These are phyloP conservation scores for Dicerorhinus sumatrensis DNA, from an alignment of 2,113 vertebrate genomes.

Conservation along the genomic window DNA sequence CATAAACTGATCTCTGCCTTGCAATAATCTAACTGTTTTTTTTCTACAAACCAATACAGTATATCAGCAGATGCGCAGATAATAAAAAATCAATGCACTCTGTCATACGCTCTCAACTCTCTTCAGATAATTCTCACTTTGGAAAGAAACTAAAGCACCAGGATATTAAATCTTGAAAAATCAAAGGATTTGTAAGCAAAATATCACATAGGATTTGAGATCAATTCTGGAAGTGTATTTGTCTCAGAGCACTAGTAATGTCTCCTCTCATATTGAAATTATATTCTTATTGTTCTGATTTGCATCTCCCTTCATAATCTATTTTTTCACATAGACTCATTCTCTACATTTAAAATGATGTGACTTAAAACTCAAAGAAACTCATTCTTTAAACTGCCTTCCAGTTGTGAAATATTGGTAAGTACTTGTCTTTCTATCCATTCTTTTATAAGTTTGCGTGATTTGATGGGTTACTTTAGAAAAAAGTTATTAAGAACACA, in stretches of 20 bases:
- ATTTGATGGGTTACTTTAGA: neutral
- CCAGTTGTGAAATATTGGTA: neutral
- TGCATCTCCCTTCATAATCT: constrained; percentile 28
- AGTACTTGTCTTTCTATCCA: neutral
- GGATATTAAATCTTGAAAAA: constrained; percentile 7
- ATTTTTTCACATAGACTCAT: neutral
- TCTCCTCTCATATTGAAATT: neutral
- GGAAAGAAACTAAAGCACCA: neutral
- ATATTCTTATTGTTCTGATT: constrained; percentile 25
- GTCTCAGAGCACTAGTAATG: neutral
- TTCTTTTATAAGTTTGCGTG: constrained; percentile 17
- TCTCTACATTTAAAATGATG: neutral
- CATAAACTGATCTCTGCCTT: constrained; percentile 52
- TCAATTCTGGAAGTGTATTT: constrained; percentile 23
- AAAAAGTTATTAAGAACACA: constrained; percentile 2
- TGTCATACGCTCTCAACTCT: neutral
- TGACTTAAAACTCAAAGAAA: constrained; percentile 5
- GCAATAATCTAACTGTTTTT: constrained; percentile 53
- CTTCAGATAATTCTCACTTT: constrained; percentile 47
- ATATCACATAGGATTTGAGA: neutral
- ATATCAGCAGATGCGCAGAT: constrained; percentile 48
- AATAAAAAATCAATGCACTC: neutral
- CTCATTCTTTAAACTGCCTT: neutral
- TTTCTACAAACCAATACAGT: neutral
- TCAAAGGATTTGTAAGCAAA: neutral